Conservation (phyloP, 1,140 invertebrate species). For the Drepana arcuata region DNA sequence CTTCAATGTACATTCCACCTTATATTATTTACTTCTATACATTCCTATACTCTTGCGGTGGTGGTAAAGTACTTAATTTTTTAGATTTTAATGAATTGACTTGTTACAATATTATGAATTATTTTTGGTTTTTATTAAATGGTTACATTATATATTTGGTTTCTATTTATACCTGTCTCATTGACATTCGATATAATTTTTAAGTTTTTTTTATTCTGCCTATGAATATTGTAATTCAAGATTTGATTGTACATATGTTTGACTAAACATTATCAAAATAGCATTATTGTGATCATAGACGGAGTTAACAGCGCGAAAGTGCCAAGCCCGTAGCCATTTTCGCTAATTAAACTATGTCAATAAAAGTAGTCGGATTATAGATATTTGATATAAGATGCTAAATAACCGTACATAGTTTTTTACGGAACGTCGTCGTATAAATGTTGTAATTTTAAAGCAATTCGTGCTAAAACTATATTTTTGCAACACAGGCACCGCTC, state of each 20-base stretch:
- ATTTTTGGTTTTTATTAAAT: conserved; percentile 65
- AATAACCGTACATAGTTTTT: conserved; percentile 38
- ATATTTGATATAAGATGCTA: conserved; percentile 30
- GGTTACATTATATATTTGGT: conserved; percentile 49
- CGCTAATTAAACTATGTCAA: conserved; percentile 45
- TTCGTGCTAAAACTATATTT: conserved; percentile 51
- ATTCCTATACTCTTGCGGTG: conserved; percentile 31
- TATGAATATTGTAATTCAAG: background rate
- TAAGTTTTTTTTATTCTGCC: conserved; percentile 3
- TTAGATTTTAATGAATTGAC: conserved; percentile 27
- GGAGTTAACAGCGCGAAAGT: conserved; percentile 22
- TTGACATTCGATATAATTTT: too few relatives aligned
- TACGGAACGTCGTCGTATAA: conserved; percentile 18
- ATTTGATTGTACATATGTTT: background rate
- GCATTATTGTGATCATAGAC: background rate
- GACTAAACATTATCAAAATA: background rate
- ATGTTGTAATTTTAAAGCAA: conserved; percentile 33
- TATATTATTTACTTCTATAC: conserved; percentile 12
- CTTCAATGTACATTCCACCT: conserved; percentile 9
- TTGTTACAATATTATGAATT: conserved; percentile 53
- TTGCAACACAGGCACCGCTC: conserved; percentile 60
- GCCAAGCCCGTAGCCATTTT: conserved; percentile 31
- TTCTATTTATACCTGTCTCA: conserved; percentile 29
- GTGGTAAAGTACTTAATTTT: conserved; percentile 46
- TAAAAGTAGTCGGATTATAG: conserved; percentile 31